Conservation (phyloP, 2,113 vertebrate genomes). For the Corythornis madagascariensis region DNA sequence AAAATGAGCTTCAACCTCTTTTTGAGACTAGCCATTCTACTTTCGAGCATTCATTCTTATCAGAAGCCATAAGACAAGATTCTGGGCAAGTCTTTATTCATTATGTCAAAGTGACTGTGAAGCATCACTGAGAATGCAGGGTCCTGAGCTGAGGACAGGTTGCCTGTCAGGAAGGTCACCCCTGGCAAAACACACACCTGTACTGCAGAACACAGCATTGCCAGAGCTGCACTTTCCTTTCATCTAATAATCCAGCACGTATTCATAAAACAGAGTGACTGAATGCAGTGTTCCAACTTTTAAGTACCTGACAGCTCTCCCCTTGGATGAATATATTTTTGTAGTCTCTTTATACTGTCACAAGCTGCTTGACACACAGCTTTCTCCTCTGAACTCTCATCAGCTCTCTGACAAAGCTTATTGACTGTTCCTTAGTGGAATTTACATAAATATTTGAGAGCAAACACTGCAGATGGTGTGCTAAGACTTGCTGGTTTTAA, state of each 20-base stretch:
- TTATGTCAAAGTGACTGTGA: neutral
- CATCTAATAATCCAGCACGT: neutral
- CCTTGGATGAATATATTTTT: constrained; percentile 24
- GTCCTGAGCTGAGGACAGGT: neutral
- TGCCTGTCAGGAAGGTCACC: constrained; percentile 12
- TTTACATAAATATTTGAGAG: constrained; percentile 32
- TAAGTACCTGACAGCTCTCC: constrained; percentile 17
- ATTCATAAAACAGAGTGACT: constrained; percentile 12
- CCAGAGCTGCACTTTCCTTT: constrained; percentile 7
- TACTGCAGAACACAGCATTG: neutral
- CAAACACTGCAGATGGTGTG: neutral
- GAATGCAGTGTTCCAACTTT: neutral
- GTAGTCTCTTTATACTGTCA: constrained; percentile 42
- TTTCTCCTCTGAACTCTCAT: constrained; percentile 32
- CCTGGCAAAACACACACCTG: neutral
- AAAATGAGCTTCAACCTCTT: neutral
- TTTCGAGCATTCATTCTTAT: neutral
- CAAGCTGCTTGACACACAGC: constrained; percentile 19
- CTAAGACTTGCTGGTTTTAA: constrained; percentile 1
- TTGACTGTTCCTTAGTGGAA: constrained; percentile 33
- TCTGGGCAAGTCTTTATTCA: neutral
- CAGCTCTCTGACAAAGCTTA: constrained; percentile 31
- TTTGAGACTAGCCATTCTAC: neutral
- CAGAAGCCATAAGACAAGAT: neutral
- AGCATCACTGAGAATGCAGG: neutral